A percentile compares a stretch with the other conserved stretches of the same genome.
Conservation (phyloP, 1,140 invertebrate species). For the Drosophila punjabiensis region DNA sequence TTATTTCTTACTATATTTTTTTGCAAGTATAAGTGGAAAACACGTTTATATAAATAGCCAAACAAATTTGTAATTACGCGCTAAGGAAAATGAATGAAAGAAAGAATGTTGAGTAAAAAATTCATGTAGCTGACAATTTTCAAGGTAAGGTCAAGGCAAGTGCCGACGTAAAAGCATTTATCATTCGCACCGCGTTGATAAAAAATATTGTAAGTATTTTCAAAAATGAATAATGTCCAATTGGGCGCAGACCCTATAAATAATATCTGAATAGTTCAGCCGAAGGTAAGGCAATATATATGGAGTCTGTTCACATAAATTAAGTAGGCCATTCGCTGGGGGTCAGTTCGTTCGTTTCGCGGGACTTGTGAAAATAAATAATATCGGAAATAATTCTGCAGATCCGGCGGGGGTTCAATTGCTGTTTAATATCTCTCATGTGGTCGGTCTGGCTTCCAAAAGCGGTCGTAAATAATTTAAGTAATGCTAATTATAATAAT, state of each 20-base stretch:
- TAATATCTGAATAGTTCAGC: conserved; percentile 38
- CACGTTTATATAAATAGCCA: conserved; percentile 65
- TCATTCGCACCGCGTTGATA: conserved; percentile 33
- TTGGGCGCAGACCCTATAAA: conserved; percentile 40
- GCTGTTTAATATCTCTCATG: conserved; percentile 67
- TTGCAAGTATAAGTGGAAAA: conserved; percentile 41
- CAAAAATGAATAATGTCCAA: conserved; percentile 34
- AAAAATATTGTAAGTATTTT: conserved; percentile 28
- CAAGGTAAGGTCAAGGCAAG: conserved; percentile 78
- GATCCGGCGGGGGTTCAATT: conserved; percentile 35
- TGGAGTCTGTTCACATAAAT: conserved; percentile 22
- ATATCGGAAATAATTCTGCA: conserved; percentile 8
- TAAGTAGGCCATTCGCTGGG: conserved; percentile 47
- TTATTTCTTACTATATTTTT: conserved; percentile 26
- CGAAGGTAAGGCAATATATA: conserved; percentile 27
- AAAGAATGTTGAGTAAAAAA: conserved; percentile 46
- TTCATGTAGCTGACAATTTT: conserved; percentile 60
- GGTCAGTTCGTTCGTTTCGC: conserved; percentile 31
- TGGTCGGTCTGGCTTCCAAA: conserved; percentile 21
- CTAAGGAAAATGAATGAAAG: conserved; percentile 37
- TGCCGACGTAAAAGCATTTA: conserved; percentile 67
- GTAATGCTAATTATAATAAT: conserved; percentile 67
- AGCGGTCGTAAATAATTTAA: conserved; percentile 63
- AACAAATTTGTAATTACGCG: conserved; percentile 68
- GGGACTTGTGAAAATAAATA: conserved; percentile 39